Evolutionary conservation across 1,140 invertebrate species (phyloP).

Genomic region (Adoxophyes honmai): DNA sequence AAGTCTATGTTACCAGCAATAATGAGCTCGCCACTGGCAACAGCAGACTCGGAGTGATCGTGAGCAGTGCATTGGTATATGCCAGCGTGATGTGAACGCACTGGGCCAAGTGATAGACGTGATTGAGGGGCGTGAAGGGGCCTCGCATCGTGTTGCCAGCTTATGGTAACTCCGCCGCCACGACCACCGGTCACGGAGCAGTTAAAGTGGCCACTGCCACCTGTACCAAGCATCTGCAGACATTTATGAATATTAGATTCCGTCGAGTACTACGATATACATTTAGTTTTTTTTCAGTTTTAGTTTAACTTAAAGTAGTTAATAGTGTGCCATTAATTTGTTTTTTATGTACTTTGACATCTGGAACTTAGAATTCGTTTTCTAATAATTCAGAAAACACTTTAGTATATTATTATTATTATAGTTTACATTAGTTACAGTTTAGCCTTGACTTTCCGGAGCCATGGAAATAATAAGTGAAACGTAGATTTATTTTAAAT

Average conservation of each 20-base stretch:
- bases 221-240: constrained; percentile 59
- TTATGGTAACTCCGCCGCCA: constrained; percentile 53
- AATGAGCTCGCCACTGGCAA: constrained; percentile 54
- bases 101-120: constrained; percentile 50
- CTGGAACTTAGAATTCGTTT: too few relatives aligned
- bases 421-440: too few relatives aligned
- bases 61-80: constrained; percentile 65
- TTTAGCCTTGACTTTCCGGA: too few relatives aligned
- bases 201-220: constrained; percentile 59
- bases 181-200: constrained; percentile 58
- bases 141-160: constrained; percentile 66
- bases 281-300: too few relatives aligned
- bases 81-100: constrained; percentile 56
- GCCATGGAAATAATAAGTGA: too few relatives aligned
- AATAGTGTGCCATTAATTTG: too few relatives aligned
- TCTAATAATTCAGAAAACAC: too few relatives aligned
- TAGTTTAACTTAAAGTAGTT: too few relatives aligned
- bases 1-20: constrained; percentile 55
- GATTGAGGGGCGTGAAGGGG: constrained; percentile 59
- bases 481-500: too few relatives aligned
- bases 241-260: neutral
- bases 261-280: neutral
- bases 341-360: too few relatives aligned
- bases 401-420: too few relatives aligned
- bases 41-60: constrained; percentile 60